Base-by-base conservation (phyloP, 2,113 vertebrate genomes). In the Brachyhypopomus occidentalis region DNA sequence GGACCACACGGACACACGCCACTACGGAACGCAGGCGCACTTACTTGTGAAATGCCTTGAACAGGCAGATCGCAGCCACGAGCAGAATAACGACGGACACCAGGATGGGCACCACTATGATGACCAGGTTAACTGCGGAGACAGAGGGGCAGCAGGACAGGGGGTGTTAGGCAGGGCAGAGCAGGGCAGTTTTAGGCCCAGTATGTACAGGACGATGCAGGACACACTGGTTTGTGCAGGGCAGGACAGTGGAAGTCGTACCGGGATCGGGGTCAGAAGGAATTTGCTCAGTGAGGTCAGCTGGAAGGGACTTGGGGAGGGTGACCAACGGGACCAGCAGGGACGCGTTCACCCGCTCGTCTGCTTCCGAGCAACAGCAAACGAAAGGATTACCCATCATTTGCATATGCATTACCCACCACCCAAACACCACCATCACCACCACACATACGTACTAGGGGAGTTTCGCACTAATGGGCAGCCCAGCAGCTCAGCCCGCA, bases 401-500 rank as follows among this genome's bases (percentile, higher is more conserved):
- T 19, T 63, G 1, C 3, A 30, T n/a, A n/a, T 59, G 22, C 20
- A 63, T 3, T 6, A 0, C 9, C 22, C n/a, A 23, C 4, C 25
- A 64, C 8, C 9, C 48, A 41, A 55, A 76, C 30, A 14, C 22
- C n/a, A 16, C 6, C 16, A 62, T 9, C 17, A 25, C 14, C 58
- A 34, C 0, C 25, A 34, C 2, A 58, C 38, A 52, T 19, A 22
- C 79, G 27, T 14, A 86, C 84, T 70, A 71, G 81, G 67, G 27
- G 23, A 87, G 86, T 92, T 92, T 91, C 91, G 91, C 75, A 87
- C 83, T 63, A 93, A 84, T 17, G 55, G 83, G 77, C 94, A 96
- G 27, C 95, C 95, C 67, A 95, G 86, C 62, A 96, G 89, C 83
- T 95, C 93, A 3, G 94, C 88, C 64, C 91, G 94, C 89, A 96